Percentiles rank a stretch among this genome's conserved stretches.
Evolutionary conservation across 2,888 invertebrate species (phyloP).

Genomic region (Yponomeuta plumbellus): DNA sequence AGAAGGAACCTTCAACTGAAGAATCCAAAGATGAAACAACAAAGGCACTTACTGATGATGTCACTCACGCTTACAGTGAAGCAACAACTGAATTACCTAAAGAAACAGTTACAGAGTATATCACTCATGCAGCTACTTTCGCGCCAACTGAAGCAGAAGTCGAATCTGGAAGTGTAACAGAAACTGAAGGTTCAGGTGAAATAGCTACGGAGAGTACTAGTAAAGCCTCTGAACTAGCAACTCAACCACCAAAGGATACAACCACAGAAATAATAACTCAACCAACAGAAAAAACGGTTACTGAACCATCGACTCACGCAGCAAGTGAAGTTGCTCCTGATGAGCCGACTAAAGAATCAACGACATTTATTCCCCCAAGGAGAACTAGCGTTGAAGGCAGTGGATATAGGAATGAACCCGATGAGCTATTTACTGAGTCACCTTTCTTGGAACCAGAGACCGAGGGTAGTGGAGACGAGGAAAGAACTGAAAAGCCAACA

Average conservation of each 20-base stretch:
- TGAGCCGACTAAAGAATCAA: conserved; percentile 17
- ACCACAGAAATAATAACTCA: not conserved
- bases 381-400: conserved; percentile 59
- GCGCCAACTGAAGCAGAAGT: not conserved
- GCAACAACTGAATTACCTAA: too few relatives aligned
- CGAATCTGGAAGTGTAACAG: not conserved
- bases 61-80: too few relatives aligned
- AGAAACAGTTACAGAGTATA: too few relatives aligned
- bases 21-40: too few relatives aligned
- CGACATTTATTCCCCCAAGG: conserved; percentile 54
- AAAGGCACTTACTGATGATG: too few relatives aligned
- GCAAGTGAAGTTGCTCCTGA: not conserved
- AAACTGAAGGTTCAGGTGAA: not conserved
- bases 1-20: too few relatives aligned
- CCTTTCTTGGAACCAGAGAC: conserved; percentile 24
- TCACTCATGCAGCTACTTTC: not conserved
- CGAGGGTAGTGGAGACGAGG: conserved; percentile 24
- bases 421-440: conserved; percentile 46
- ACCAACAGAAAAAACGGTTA: not conserved
- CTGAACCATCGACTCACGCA: not conserved
- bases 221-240: not conserved
- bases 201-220: not conserved
- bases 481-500: conserved; percentile 26
- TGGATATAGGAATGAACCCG: conserved; percentile 63
- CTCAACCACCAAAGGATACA: not conserved